Conservation (phyloP, 2,888 invertebrate genomes). For the Archips xylosteana region DNA sequence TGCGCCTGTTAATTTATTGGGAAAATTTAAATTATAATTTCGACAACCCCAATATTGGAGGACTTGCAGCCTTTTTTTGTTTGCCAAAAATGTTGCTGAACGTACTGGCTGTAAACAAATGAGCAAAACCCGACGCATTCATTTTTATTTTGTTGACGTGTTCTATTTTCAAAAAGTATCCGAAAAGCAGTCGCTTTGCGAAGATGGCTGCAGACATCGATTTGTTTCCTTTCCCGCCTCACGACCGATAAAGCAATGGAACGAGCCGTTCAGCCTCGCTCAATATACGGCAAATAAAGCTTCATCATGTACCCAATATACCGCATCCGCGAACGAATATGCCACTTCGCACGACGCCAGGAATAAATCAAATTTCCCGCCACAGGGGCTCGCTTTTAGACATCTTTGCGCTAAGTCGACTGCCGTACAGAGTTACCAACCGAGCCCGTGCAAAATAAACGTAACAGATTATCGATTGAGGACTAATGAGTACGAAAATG, state of each 20-base stretch:
- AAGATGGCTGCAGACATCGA: constrained; percentile 16
- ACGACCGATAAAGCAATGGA: constrained; percentile 56
- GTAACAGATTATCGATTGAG: neutral
- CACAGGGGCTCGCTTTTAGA: constrained; percentile 43
- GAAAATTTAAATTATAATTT: constrained; percentile 22
- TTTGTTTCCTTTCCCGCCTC: constrained; percentile 33
- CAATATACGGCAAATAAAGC: constrained; percentile 74
- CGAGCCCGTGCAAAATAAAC: constrained; percentile 1
- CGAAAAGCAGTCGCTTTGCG: constrained; percentile 15
- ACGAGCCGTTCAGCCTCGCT: constrained; percentile 57
- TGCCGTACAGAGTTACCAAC: constrained; percentile 42
- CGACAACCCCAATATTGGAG: neutral
- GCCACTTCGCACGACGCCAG: constrained; percentile 76
- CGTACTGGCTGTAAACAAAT: constrained; percentile 13
- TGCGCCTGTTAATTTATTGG: constrained; percentile 32
- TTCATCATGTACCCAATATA: constrained; percentile 72
- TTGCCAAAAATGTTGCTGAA: neutral
- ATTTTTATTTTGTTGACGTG: constrained; percentile 5
- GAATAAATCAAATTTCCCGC: constrained; percentile 75
- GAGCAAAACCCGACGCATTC: neutral
- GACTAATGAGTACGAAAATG: neutral
- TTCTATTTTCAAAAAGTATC: constrained; percentile 29
- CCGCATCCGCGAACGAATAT: constrained; percentile 69
- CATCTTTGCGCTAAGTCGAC: constrained; percentile 42
- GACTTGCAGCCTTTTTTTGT: neutral